Conservation (phyloP, 2,797 vertebrate species). For the Muscicapa comitata region DNA sequence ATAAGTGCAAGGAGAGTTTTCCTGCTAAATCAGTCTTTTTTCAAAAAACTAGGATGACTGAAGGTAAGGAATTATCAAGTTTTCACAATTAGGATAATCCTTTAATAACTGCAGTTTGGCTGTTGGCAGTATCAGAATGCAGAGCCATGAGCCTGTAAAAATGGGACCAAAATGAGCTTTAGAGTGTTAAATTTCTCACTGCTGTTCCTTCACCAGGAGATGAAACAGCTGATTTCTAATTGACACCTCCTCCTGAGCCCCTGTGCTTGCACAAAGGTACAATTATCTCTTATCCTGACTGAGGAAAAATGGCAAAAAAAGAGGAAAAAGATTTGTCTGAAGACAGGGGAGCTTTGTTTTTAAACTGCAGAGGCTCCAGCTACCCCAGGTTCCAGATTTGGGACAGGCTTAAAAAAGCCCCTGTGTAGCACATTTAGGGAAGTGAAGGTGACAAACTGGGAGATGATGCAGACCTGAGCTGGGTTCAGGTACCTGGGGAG, state of each 20-base stretch:
- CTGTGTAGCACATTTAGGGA: background rate
- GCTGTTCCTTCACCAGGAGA: background rate
- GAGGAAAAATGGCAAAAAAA: background rate
- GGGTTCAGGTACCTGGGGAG: background rate
- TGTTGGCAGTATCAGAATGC: background rate
- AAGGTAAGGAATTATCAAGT: background rate
- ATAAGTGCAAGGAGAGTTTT: background rate
- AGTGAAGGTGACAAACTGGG: background rate
- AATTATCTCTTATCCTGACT: background rate
- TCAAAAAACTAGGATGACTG: background rate
- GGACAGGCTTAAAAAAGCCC: background rate
- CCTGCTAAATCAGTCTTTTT: background rate
- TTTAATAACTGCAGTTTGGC: conserved; percentile 24
- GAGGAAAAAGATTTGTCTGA: background rate
- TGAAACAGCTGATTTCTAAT: background rate
- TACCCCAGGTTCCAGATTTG: background rate
- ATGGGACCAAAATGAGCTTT: background rate
- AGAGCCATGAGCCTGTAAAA: background rate
- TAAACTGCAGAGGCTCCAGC: background rate
- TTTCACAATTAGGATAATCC: conserved; percentile 42
- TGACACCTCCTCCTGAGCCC: background rate
- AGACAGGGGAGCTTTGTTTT: background rate
- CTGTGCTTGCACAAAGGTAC: background rate
- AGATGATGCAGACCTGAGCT: background rate
- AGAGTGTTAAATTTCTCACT: background rate